Evolutionary conservation across 1,140 invertebrate species (phyloP).

Genomic region (Trichonephila clavata): DNA sequence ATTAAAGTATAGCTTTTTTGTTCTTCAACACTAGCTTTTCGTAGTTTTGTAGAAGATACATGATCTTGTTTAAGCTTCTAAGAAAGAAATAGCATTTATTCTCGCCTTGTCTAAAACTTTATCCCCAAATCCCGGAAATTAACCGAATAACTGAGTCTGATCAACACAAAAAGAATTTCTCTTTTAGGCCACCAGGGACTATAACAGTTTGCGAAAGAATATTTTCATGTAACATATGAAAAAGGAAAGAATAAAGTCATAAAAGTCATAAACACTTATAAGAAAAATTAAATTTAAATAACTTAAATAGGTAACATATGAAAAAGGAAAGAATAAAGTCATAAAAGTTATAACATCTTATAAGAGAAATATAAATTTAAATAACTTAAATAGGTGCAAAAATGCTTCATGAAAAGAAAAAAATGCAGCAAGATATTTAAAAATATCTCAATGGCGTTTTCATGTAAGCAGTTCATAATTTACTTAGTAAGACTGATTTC

Average conservation of each 20-base stretch:
- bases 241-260: too few relatives aligned
- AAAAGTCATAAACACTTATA: too few relatives aligned
- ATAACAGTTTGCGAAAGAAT: not conserved
- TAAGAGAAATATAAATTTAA: too few relatives aligned
- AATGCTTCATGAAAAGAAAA: too few relatives aligned
- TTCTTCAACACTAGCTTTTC: not conserved
- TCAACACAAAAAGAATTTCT: not conserved
- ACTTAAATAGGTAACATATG: not conserved
- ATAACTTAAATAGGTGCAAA: too few relatives aligned
- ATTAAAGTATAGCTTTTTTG: not conserved
- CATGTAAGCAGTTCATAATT: too few relatives aligned
- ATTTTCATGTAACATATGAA: not conserved
- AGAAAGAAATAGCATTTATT: not conserved
- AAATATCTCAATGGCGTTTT: too few relatives aligned
- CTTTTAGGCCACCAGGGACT: not conserved
- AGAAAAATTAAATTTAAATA: too few relatives aligned
- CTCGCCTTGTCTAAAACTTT: conserved; percentile 1
- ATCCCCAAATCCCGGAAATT: conserved; percentile 21
- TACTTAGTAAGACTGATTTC: too few relatives aligned
- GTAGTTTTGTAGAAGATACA: not conserved
- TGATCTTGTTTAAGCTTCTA: not conserved
- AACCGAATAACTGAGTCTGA: conserved; percentile 6
- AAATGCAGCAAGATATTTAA: too few relatives aligned
- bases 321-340: too few relatives aligned
- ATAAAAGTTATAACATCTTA: too few relatives aligned